A percentile compares a stretch with the other conserved stretches of the same genome.
Evolutionary conservation across 2,113 vertebrate species (phyloP).

Genomic region (Balaenoptera acutorostrata): DNA sequence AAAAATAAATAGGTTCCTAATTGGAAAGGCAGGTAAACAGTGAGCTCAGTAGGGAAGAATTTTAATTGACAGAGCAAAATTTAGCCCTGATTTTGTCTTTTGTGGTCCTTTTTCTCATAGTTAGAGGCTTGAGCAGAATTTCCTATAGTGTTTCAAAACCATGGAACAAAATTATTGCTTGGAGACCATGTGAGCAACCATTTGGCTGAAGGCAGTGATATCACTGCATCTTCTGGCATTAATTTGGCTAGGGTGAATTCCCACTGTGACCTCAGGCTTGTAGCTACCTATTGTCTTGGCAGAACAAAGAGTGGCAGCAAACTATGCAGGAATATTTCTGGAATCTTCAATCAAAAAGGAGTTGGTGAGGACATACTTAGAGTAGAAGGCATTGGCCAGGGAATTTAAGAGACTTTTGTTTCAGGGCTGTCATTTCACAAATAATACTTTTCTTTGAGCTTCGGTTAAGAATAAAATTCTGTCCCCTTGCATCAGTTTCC

Average conservation of each 20-base stretch:
- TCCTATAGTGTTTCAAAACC: background rate
- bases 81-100: background rate
- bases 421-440: background rate
- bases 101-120: background rate
- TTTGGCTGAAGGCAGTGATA: background rate
- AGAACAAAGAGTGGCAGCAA: background rate
- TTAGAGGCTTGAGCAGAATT: background rate
- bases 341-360: background rate
- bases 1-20: background rate
- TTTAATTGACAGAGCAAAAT: background rate
- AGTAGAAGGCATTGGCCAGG: background rate
- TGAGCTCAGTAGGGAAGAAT: background rate
- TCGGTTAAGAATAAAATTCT: background rate
- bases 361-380: background rate
- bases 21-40: background rate
- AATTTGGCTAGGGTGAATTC: background rate
- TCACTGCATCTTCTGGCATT: background rate
- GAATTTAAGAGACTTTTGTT: background rate
- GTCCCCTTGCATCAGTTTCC: background rate
- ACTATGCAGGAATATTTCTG: background rate
- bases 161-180: background rate
- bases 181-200: background rate
- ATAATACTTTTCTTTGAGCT: background rate
- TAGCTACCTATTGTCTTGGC: background rate
- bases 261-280: background rate